A percentile compares a stretch with the other conserved stretches of the same genome.
Conservation (phyloP, 2,888 invertebrate genomes). For the Limnephilus marmoratus region DNA sequence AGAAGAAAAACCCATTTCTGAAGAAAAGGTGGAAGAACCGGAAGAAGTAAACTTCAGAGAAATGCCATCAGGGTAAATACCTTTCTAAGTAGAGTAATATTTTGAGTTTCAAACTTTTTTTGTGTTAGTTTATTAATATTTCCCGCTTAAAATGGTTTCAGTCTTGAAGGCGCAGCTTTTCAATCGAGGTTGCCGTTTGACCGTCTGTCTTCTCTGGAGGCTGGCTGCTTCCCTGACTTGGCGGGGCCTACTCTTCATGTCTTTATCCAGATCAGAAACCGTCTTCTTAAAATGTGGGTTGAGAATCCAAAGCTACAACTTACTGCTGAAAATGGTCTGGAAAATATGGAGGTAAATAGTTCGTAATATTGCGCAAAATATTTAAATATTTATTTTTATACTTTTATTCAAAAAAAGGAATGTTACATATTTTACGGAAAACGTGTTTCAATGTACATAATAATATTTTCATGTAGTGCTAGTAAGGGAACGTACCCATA, state of each 20-base stretch:
- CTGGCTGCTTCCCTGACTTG: slow-evolving; percentile 95
- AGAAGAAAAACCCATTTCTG: slow-evolving; percentile 74
- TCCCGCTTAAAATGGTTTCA: slow-evolving; percentile 68
- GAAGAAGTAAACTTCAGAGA: slow-evolving; percentile 79
- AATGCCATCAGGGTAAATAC: slow-evolving; percentile 73
- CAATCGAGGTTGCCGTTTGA: slow-evolving; percentile 96
- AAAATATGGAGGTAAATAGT: slow-evolving; percentile 81
- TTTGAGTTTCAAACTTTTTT: neutral
- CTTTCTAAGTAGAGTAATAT: neutral
- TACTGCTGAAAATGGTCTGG: slow-evolving; percentile 87
- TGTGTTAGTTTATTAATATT: neutral
- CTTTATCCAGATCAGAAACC: slow-evolving; percentile 94
- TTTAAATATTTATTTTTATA: neutral
- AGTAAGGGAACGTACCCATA: too few relatives aligned
- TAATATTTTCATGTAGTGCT: too few relatives aligned
- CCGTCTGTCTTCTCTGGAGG: slow-evolving; percentile 95
- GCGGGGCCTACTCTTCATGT: slow-evolving; percentile 90
- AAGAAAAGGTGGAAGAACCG: slow-evolving; percentile 80
- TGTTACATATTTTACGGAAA: too few relatives aligned
- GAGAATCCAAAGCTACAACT: slow-evolving; percentile 96
- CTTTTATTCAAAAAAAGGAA: too few relatives aligned
- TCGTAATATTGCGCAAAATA: neutral
- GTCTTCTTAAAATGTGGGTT: slow-evolving; percentile 95
- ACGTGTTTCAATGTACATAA: too few relatives aligned
- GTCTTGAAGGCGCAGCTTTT: slow-evolving; percentile 94